Base-by-base conservation (phyloP, 2,888 invertebrate species). In the Beris morrisii region DNA sequence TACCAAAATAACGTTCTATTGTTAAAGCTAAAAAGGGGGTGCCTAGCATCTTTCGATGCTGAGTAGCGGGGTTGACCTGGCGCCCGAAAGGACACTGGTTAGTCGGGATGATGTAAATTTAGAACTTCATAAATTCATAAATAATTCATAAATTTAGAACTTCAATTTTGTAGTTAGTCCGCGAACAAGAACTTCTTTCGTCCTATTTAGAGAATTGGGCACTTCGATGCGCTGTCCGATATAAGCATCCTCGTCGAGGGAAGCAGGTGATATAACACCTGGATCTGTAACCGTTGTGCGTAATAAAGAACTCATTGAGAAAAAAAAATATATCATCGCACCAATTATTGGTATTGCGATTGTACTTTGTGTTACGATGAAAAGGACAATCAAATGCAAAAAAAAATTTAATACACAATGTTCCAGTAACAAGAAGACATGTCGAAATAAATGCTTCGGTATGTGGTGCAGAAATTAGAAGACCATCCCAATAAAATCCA, bases 321-420 rank as follows among this genome's bases (percentile, higher is more conserved):
- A 96, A 82, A 95, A 92, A 77, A 93, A 83, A 82, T 93, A 92
- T 74, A 98, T 84, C 74, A 95, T 85, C 70, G 88, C 94, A 76
- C 95, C 97, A 73, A 93, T 88, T 69, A 93, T 90, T 71, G 98
- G 98, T 82, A 99, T 93, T 68, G 92, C 92, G 75, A 93, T 88
- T 73, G 94, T 93, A 77, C 98, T 91, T 79, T 91, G 86, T 78
- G 85, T 84, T 72, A 95, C 93, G 79, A 99, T n/a, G 85, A 84
- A 89, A 97, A 68, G 94, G 95, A 81, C 95, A 95, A 84, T 99
- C 98, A 83, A 95, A 97, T 73, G 91, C 90, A 84, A 98, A 97
- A 85, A 98, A 99, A 76, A 97, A 85, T 77, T 90, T 89, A 83
- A 95, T 93, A n/a, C n/a, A n/a, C n/a, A n/a, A n/a, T 70, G 98